Conservation (phyloP, 2,113 vertebrate species). For the Paradoxurus hermaphroditus region DNA sequence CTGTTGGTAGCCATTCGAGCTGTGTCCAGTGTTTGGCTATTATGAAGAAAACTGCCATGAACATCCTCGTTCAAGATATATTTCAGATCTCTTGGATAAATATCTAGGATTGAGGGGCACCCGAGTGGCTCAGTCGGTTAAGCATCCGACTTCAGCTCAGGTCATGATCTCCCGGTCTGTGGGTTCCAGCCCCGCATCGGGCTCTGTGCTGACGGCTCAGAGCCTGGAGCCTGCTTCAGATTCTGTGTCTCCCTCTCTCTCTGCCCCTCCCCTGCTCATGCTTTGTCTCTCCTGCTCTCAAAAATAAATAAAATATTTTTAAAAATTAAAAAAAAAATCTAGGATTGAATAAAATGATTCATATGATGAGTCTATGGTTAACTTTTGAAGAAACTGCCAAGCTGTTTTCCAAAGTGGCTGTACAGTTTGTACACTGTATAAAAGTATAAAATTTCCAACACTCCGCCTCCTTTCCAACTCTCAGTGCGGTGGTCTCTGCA, state of each 20-base stretch:
- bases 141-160: too few species aligned
- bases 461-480: background rate
- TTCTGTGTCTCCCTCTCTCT: too few species aligned
- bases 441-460: background rate
- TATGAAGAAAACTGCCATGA: background rate
- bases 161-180: too few species aligned
- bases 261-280: too few species aligned
- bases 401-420: background rate
- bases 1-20: background rate
- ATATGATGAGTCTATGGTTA: background rate
- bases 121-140: too few species aligned
- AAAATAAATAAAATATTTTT: too few species aligned
- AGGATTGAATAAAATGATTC: background rate
- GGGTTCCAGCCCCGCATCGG: too few species aligned
- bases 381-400: background rate
- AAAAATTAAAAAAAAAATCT: too few species aligned
- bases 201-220: too few species aligned
- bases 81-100: background rate
- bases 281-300: too few species aligned
- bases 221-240: too few species aligned
- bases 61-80: background rate
- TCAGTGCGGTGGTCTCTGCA: background rate
- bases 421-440: background rate
- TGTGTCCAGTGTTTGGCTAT: background rate
- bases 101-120: background rate